Percentiles rank a stretch among this genome's conserved stretches.
phyloP scores from a whole-genome alignment of 2,113 vertebrate species.

The Nipponia nippon region DNA sequence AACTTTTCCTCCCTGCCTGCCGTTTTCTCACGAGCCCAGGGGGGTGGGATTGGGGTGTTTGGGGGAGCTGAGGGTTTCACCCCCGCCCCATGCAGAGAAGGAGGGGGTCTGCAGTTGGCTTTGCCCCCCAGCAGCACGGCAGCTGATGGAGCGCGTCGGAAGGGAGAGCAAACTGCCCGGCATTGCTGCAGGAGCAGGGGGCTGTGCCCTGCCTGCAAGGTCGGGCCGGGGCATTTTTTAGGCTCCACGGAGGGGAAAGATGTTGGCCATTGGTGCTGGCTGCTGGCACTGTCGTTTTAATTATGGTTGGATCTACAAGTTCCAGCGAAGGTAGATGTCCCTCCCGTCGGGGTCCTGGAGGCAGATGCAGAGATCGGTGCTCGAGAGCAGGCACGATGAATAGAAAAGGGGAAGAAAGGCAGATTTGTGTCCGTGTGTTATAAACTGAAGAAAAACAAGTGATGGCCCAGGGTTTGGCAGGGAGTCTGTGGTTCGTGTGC shows the following conservation, averaged over 20 bases:
- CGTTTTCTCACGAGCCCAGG: neutral
- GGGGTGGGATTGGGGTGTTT: neutral
- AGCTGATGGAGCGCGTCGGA: rapidly evolving
- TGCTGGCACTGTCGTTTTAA: neutral
- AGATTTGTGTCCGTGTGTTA: neutral
- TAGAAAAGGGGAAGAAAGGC: neutral
- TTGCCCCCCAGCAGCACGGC: neutral
- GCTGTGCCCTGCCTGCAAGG: neutral
- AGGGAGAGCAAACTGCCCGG: neutral
- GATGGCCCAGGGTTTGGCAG: neutral
- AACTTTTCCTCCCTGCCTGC: conserved; percentile 32
- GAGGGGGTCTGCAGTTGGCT: neutral
- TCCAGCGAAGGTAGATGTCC: neutral
- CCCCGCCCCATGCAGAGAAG: neutral
- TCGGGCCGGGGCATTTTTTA: neutral
- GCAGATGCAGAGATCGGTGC: neutral
- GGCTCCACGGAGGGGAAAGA: neutral
- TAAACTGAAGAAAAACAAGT: neutral
- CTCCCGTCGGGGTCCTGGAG: neutral
- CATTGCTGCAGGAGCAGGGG: neutral
- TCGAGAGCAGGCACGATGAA: rapidly evolving
- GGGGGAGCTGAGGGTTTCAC: neutral
- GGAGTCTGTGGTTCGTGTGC: neutral
- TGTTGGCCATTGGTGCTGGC: neutral
- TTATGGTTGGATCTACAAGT: neutral